These are phyloP conservation scores for Carduelis carduelis DNA, from an alignment of 2,797 vertebrate genomes.

Conservation along the genomic window DNA sequence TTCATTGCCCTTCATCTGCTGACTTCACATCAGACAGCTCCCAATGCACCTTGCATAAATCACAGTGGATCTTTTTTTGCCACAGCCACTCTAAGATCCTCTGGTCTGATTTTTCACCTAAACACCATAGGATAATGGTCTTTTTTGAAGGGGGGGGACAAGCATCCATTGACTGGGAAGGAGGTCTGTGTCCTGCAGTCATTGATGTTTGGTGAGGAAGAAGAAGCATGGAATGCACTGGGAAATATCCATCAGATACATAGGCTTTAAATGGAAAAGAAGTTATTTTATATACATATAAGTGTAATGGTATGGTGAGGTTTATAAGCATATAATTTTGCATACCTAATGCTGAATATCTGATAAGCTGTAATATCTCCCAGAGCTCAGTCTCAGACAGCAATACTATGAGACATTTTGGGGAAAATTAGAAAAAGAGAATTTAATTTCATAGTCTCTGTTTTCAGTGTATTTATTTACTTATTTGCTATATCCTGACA, in stretches of 20 bases:
- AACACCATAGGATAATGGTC: constrained; percentile 46
- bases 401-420: neutral
- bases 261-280: neutral
- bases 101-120: constrained; percentile 53
- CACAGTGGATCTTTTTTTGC: constrained; percentile 56
- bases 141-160: constrained; percentile 10
- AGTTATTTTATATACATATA: neutral
- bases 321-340: neutral
- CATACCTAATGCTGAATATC: neutral
- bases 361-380: neutral
- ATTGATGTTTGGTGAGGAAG: neutral
- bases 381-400: neutral
- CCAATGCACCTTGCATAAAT: constrained; percentile 67
- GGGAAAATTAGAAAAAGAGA: neutral
- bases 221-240: neutral
- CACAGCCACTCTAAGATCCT: constrained; percentile 64
- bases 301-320: neutral
- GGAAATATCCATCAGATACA: neutral
- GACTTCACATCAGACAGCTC: constrained; percentile 73
- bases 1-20: constrained; percentile 75
- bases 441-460: neutral
- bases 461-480: neutral
- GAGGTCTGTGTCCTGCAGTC: neutral
- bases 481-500: neutral
- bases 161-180: neutral